Percentiles rank a stretch among this genome's conserved stretches.
Evolutionary conservation across 2,888 invertebrate genomes (phyloP).

Genomic region (Trachelus troglodyta): DNA sequence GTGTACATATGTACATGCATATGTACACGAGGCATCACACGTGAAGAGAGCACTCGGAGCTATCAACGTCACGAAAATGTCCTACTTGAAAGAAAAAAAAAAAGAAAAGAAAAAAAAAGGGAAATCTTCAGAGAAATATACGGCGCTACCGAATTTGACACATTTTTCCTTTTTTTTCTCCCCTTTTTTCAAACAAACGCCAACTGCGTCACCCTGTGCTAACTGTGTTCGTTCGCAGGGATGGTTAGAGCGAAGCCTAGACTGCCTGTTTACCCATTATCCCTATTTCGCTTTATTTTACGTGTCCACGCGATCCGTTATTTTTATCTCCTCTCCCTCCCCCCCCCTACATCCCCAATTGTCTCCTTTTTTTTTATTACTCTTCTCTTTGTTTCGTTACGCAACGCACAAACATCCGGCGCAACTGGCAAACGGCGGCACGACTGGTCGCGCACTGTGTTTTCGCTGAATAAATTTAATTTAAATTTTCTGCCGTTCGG

Average conservation of each 20-base stretch:
- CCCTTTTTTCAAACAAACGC: not conserved
- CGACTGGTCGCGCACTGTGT: constrained; percentile 25
- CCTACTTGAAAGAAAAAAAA: not conserved
- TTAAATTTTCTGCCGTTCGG: constrained; percentile 51
- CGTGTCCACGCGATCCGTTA: constrained; percentile 8
- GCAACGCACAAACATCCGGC: constrained; percentile 40
- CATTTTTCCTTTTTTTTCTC: constrained; percentile 28
- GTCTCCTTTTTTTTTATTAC: constrained; percentile 13
- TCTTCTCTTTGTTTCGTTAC: constrained; percentile 17
- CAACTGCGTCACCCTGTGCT: not conserved
- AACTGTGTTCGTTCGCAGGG: not conserved
- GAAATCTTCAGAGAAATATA: not conserved
- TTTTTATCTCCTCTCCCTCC: not conserved
- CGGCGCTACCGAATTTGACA: constrained; percentile 41
- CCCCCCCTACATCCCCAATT: not conserved
- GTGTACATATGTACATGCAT: not conserved
- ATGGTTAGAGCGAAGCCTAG: not conserved
- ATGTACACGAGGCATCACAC: not conserved
- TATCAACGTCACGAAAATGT: not conserved
- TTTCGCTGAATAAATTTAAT: constrained; percentile 57
- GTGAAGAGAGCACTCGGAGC: not conserved
- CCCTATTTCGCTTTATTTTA: constrained; percentile 20
- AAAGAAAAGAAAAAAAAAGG: not conserved
- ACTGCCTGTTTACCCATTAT: constrained; percentile 17
- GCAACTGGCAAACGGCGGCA: not conserved